Conservation (phyloP, 2,113 vertebrate species). For the Myanophis thanlyinensis region DNA sequence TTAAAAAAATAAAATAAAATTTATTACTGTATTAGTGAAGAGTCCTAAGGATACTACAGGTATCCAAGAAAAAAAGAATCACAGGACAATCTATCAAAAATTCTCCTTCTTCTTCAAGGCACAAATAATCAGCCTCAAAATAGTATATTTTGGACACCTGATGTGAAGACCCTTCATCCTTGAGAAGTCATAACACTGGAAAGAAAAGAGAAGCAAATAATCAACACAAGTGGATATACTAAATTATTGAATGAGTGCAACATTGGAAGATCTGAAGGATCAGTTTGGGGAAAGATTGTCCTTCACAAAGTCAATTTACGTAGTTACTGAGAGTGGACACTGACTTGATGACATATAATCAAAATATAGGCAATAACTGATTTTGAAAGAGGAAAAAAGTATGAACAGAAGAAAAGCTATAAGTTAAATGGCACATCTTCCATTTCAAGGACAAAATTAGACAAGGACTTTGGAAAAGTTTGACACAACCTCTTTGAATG, state of each 20-base stretch:
- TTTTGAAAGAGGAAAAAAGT: not conserved
- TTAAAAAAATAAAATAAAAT: not conserved
- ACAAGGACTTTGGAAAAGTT: not conserved
- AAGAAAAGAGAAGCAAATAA: not conserved
- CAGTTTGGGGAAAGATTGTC: not conserved
- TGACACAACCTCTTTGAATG: not conserved
- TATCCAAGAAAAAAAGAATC: not conserved
- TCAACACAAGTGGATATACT: not conserved
- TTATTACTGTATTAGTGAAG: not conserved
- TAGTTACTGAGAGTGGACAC: not conserved
- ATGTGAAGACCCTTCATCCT: not conserved
- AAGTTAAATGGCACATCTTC: not conserved
- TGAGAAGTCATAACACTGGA: not conserved
- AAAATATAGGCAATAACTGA: not conserved
- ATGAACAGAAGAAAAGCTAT: not conserved
- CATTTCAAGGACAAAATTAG: not conserved
- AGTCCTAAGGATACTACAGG: not conserved
- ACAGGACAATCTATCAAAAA: not conserved
- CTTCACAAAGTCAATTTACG: not conserved
- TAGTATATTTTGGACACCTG: not conserved
- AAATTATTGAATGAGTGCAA: not conserved
- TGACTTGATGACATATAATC: not conserved
- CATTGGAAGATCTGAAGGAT: not conserved
- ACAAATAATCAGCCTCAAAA: not conserved
- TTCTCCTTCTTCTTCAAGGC: not conserved